Conservation (phyloP, 2,797 vertebrate genomes). For the Danio tinwini region DNA sequence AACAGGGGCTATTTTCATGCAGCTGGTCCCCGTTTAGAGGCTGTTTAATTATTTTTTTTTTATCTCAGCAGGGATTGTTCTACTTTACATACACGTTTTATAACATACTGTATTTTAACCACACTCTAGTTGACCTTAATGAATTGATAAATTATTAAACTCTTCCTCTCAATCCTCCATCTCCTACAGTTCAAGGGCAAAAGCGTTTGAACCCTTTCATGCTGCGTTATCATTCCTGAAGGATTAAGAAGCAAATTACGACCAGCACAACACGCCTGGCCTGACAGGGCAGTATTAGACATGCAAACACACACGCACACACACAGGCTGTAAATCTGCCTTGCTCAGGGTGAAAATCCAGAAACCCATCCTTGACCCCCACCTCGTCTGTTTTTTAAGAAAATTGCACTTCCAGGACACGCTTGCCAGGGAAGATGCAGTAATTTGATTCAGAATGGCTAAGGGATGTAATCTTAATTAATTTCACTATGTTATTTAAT, state of each 20-base stretch:
- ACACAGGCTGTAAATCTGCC: constrained; percentile 24
- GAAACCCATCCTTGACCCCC: constrained; percentile 60
- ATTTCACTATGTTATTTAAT: constrained; percentile 78
- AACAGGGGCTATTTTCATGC: too few relatives aligned
- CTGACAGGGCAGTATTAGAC: constrained; percentile 37
- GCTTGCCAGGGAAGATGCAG: constrained; percentile 64
- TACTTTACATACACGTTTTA: not conserved
- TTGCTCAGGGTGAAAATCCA: constrained; percentile 54
- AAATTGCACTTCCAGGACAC: constrained; percentile 66
- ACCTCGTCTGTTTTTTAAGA: constrained; percentile 55
- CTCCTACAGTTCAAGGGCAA: constrained; percentile 16
- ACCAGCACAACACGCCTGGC: constrained; percentile 44
- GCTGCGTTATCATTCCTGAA: constrained; percentile 41
- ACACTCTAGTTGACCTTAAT: constrained; percentile 29
- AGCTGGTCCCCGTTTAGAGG: not conserved
- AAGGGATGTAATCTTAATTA: constrained; percentile 75
- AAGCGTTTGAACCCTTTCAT: constrained; percentile 43
- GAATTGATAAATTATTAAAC: constrained; percentile 32
- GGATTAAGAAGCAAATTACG: constrained; percentile 61
- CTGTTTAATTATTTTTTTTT: not conserved
- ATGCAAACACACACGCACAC: constrained; percentile 9
- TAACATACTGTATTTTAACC: not conserved
- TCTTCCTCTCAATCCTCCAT: constrained; percentile 11
- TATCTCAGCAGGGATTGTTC: not conserved
- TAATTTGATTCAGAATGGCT: constrained; percentile 70